Evolutionary conservation across 2,888 invertebrate species (phyloP).

Genomic region (Watsonalla cultraria): DNA sequence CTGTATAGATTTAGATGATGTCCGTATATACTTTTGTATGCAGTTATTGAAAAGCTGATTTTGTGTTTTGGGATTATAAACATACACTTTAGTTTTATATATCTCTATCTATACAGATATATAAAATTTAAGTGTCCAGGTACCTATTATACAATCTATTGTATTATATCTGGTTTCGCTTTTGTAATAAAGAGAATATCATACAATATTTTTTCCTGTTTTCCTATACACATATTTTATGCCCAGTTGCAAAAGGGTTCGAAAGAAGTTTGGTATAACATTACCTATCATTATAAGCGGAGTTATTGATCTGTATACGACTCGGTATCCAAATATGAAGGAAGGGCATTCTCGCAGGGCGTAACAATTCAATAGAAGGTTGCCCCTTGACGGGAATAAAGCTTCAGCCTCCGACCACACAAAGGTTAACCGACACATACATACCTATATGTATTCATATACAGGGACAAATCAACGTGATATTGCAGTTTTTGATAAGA

Average conservation of each 20-base stretch:
- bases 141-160: too few species aligned
- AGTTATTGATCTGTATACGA: neutral
- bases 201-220: neutral
- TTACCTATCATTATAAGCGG: neutral
- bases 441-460: conserved; percentile 4
- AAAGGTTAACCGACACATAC: conserved; percentile 27
- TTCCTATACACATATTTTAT: neutral
- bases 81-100: too few species aligned
- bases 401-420: conserved; percentile 15
- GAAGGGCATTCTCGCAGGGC: conserved; percentile 16
- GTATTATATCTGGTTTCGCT: too few species aligned
- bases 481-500: neutral
- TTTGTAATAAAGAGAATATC: too few species aligned
- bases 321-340: conserved; percentile 1
- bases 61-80: too few species aligned
- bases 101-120: too few species aligned
- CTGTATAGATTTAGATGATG: too few species aligned
- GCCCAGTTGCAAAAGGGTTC: neutral
- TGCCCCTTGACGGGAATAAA: conserved; percentile 24
- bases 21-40: too few species aligned
- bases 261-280: neutral
- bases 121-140: too few species aligned
- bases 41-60: too few species aligned
- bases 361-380: conserved; percentile 41
- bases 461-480: neutral